Percentiles rank a stretch among this genome's conserved stretches.
Evolutionary conservation across 1,140 invertebrate species (phyloP).

Genomic region (Augochlora pura): DNA sequence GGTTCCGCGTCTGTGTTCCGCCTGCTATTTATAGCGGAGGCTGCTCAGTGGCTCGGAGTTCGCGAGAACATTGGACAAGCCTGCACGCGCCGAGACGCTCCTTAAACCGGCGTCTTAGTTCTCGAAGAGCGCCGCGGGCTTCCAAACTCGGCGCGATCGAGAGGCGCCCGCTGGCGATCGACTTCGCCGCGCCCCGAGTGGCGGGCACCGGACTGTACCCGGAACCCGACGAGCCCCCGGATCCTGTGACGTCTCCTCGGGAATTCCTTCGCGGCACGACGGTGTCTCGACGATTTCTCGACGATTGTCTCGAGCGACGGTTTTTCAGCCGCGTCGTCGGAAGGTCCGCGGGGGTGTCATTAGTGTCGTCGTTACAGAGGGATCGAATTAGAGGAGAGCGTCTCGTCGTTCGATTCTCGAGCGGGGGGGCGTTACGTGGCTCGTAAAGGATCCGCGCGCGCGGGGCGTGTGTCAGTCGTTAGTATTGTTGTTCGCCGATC

Average conservation of each 20-base stretch:
- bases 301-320: too few species aligned
- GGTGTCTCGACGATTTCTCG: too few species aligned
- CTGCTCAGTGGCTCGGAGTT: conserved; percentile 52
- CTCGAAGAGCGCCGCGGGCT: conserved; percentile 35
- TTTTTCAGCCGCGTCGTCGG: not conserved
- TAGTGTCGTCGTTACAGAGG: conserved; percentile 32
- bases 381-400: conserved; percentile 15
- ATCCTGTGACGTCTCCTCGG: too few species aligned
- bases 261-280: too few species aligned
- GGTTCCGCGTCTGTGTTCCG: conserved; percentile 65
- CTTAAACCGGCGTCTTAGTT: conserved; percentile 44
- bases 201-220: too few species aligned
- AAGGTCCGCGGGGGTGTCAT: conserved; percentile 15
- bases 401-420: conserved; percentile 43
- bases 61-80: conserved; percentile 46
- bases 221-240: not conserved
- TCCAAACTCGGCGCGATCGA: conserved; percentile 52
- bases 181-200: not conserved
- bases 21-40: conserved; percentile 71
- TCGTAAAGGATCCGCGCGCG: conserved; percentile 17
- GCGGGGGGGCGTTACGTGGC: conserved; percentile 42
- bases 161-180: not conserved
- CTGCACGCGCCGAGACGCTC: conserved; percentile 38
- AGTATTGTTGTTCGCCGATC: conserved; percentile 61
- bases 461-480: conserved; percentile 46